Base-by-base conservation (phyloP, 2,797 vertebrate genomes). In the Triplophysa bombifrons region DNA sequence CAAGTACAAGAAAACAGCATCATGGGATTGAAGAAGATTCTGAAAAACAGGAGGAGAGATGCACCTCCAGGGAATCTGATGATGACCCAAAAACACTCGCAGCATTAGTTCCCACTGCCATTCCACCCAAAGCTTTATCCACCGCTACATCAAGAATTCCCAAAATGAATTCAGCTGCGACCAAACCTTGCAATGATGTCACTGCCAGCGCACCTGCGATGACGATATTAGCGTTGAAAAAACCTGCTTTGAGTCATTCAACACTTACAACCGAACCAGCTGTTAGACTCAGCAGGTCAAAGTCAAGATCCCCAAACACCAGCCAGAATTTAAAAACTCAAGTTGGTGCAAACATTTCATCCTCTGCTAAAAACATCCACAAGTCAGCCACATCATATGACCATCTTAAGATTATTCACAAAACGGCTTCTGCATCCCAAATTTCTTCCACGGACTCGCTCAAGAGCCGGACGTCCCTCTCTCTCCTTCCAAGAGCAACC, bases 321-420 rank as follows among this genome's bases (percentile, higher is more conserved):
- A 76, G 3, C 50, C 30, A 67, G 44, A 76, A 64, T 38, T 63
- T 67, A 19, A 66, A 61, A 34, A 9, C 53, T 0, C 50, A 55
- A 7, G 19, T 53, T 19, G 19, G 13, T 48, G 76, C 16, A 0
- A 75, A 17, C 56, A 27, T 60, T 27, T 27, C 13, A 60, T 12
- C 56, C 12, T 69, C 69, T 17, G 27, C 82, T 8, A 72, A 41
- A 19, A 73, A 72, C 41, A 75, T 63, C 64, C 58, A 76, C 17
- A 73, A 80, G 66, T 55, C 78, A 12, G 55, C 78, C 34, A 75
- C 82, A 4, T 30, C 70, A 17, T 76, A 65, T 41, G 72, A 80
- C n/a, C 44, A 19, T 19, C 44, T 68, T 19, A 80, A 80, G 46
- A 55, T 20, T 2, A 41, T 65, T n/a, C 41, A 71, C 19, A 80